phyloP scores from a whole-genome alignment of 2,113 vertebrate genomes.

The Eudorcas thomsonii region DNA sequence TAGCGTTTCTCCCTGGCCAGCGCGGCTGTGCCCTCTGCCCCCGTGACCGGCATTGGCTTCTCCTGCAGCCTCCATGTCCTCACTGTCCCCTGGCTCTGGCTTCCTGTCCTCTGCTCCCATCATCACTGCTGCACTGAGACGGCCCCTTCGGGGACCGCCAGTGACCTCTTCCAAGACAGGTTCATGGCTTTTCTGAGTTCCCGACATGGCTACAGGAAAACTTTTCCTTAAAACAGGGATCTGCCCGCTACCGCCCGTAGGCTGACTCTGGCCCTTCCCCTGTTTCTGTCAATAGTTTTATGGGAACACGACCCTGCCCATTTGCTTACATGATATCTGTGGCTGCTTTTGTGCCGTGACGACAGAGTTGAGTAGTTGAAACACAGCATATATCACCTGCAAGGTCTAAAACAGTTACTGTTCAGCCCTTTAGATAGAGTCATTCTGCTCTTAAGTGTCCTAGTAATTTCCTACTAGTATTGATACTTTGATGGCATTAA shows the following conservation, averaged over 20 bases:
- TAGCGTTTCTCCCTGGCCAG: not conserved
- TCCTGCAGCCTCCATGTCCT: not conserved
- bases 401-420: not conserved
- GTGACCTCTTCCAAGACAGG: not conserved
- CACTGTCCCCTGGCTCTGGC: rapidly evolving
- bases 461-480: not conserved
- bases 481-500: not conserved
- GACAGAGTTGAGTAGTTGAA: not conserved
- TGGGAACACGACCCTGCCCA: not conserved
- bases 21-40: rapidly evolving
- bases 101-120: not conserved
- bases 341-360: not conserved
- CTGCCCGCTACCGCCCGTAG: no score
- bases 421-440: not conserved
- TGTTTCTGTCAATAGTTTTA: not conserved
- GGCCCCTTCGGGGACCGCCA: no score
- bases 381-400: not conserved
- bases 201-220: rapidly evolving
- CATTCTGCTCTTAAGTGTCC: not conserved
- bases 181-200: not conserved
- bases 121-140: no score
- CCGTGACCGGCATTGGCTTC: rapidly evolving
- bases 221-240: not conserved
- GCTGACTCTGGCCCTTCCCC: not conserved
- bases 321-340: rapidly evolving